Evolutionary conservation across 2,888 invertebrate genomes (phyloP).

Genomic region (Gari tellinella): DNA sequence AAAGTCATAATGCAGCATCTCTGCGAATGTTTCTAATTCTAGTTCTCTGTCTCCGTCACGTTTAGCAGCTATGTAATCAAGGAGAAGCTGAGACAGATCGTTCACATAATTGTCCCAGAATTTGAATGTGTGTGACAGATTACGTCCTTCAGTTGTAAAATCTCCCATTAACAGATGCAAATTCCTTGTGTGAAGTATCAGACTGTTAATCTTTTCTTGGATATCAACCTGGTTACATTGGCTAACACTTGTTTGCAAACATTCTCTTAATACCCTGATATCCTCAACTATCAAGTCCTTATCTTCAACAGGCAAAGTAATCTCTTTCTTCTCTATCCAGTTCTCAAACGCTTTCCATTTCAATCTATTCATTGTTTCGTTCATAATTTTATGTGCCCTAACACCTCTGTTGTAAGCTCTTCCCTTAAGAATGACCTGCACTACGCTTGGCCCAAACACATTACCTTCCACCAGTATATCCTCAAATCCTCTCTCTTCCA

Average conservation of each 20-base stretch:
- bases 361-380: constrained; percentile 11
- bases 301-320: neutral
- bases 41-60: constrained; percentile 10
- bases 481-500: no score
- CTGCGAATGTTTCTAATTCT: constrained; percentile 26
- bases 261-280: neutral
- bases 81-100: constrained; percentile 4
- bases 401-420: constrained; percentile 36
- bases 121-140: constrained; percentile 10
- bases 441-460: constrained; percentile 18
- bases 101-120: constrained; percentile 10
- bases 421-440: constrained; percentile 19
- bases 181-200: no score
- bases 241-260: neutral
- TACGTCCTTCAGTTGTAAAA: no score
- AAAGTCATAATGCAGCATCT: constrained; percentile 16
- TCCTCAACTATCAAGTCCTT: neutral
- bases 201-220: no score
- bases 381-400: constrained; percentile 21
- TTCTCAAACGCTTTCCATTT: constrained; percentile 18
- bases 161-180: no score
- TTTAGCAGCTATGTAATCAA: constrained; percentile 16
- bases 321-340: constrained; percentile 1
- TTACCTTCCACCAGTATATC: constrained; percentile 11
- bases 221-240: no score